phyloP scores from a whole-genome alignment of 1,140 invertebrate species.

The Radopholus similis region DNA sequence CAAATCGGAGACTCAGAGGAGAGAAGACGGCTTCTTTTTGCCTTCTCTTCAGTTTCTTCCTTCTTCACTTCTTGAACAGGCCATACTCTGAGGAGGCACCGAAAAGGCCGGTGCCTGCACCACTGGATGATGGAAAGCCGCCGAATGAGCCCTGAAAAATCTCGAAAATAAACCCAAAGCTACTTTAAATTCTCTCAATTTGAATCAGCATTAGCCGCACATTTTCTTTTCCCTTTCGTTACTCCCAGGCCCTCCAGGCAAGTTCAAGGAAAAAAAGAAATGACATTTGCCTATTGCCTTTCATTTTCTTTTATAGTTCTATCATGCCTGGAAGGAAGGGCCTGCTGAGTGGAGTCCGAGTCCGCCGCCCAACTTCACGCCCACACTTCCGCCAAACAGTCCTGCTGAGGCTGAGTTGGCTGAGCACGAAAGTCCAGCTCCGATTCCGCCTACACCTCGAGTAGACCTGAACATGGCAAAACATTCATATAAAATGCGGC shows the following conservation, averaged over 20 bases:
- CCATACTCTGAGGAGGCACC: slow-evolving; percentile 24
- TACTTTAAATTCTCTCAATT: not conserved
- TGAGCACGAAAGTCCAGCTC: slow-evolving; percentile 37
- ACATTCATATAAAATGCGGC: not conserved
- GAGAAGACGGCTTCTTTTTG: too few species aligned
- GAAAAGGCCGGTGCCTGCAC: not conserved
- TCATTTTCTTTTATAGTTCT: not conserved
- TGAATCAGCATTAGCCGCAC: not conserved
- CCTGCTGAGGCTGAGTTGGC: slow-evolving; percentile 6
- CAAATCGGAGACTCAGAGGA: too few species aligned
- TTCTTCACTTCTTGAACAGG: slow-evolving; percentile 29
- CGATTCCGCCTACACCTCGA: slow-evolving; percentile 46
- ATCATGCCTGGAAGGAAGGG: too few species aligned
- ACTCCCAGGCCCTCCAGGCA: too few species aligned
- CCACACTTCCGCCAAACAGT: slow-evolving; percentile 7
- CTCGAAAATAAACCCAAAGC: too few species aligned
- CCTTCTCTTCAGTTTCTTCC: too few species aligned
- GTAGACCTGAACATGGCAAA: slow-evolving; percentile 37
- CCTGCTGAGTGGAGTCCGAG: not conserved
- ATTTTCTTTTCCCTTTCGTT: slow-evolving; percentile 1
- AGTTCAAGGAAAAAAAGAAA: too few species aligned
- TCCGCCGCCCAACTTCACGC: slow-evolving; percentile 23
- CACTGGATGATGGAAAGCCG: not conserved
- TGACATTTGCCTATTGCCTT: not conserved
- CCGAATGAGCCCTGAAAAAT: slow-evolving; percentile 7